Base-by-base conservation (phyloP, 2,797 vertebrate genomes). In the Botia almorhae region DNA sequence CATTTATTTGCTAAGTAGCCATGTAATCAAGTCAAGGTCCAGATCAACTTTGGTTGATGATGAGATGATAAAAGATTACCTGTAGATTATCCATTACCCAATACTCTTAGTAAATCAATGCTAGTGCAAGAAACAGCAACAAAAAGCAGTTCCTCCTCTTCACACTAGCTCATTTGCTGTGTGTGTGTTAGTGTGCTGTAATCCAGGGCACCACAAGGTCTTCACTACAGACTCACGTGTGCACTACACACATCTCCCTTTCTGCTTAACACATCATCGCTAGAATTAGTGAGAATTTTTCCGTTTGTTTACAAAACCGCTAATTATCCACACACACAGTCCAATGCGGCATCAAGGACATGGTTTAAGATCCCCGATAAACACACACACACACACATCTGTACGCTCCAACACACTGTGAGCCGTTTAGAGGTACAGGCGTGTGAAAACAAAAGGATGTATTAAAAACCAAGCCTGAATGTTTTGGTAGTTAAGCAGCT, bases 111-210 rank as follows among this genome's bases (percentile, higher is more conserved):
- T 1, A 2, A 70, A 76, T 69, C 26, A 21, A 48, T 5, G 80
- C 36, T 67, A 78, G 69, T 80, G 73, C 80, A 73, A 90, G 80
- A 85, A 86, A 88, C 83, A 82, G 83, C 85, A 82, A 86, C 81
- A 86, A 74, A 81, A 86, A 76, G 80, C 84, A 88, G 84, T 87
- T 91, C 87, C 82, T 86, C 72, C 82, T 85, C 84, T 93, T 93
- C 90, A 93, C 92, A 93, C 92, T 89, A 92, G 89, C 89, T 90
- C 87, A 88, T 92, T 90, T 90, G 87, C 87, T 75, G 87, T 87
- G 65, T 50, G 90, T 89, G 91, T 92, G 91, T 92, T 93, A 93
- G 82, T 89, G 92, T 88, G 87, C 89, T 89, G 87, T 86, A 90
- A 84, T 89, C 85, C 87, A 87, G 88, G 87, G 88, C 90, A 89